A percentile compares a stretch with the other conserved stretches of the same genome.
Conservation (phyloP, 1,140 invertebrate species). For the Sycophila sp. region DNA sequence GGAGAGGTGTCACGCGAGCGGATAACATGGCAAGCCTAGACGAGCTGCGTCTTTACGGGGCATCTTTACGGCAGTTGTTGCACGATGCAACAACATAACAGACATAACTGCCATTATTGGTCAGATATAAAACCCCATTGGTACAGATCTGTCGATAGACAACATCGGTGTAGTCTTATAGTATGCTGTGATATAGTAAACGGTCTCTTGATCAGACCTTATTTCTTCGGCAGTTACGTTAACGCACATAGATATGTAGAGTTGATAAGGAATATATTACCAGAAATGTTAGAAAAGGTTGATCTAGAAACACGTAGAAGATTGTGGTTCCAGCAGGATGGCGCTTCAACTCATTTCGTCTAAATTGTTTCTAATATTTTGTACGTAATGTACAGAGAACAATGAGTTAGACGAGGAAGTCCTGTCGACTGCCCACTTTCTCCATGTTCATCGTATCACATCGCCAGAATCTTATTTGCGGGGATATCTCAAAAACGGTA, state of each 20-base stretch:
- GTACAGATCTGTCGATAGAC: slow-evolving; percentile 24
- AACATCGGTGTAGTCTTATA: slow-evolving; percentile 40
- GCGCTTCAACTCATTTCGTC: neutral
- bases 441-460: slow-evolving; percentile 44
- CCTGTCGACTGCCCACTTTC: slow-evolving; percentile 41
- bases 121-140: slow-evolving; percentile 22
- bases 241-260: slow-evolving; percentile 27
- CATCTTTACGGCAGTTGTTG: too few species aligned
- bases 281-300: slow-evolving; percentile 40
- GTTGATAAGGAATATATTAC: slow-evolving; percentile 38
- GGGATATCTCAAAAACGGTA: slow-evolving; percentile 40
- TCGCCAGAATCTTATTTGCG: slow-evolving; percentile 46
- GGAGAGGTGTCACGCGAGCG: too few species aligned
- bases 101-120: too few species aligned
- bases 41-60: too few species aligned
- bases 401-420: slow-evolving; percentile 12
- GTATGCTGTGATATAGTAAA: slow-evolving; percentile 42
- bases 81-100: too few species aligned
- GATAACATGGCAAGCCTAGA: too few species aligned
- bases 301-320: slow-evolving; percentile 26
- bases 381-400: neutral
- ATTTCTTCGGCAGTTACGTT: slow-evolving; percentile 35
- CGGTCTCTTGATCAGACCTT: slow-evolving; percentile 39
- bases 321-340: slow-evolving; percentile 50
- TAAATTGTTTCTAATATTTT: neutral